Evolutionary conservation across 2,888 invertebrate genomes (phyloP).

Genomic region (Zhuqinia jingwanae): DNA sequence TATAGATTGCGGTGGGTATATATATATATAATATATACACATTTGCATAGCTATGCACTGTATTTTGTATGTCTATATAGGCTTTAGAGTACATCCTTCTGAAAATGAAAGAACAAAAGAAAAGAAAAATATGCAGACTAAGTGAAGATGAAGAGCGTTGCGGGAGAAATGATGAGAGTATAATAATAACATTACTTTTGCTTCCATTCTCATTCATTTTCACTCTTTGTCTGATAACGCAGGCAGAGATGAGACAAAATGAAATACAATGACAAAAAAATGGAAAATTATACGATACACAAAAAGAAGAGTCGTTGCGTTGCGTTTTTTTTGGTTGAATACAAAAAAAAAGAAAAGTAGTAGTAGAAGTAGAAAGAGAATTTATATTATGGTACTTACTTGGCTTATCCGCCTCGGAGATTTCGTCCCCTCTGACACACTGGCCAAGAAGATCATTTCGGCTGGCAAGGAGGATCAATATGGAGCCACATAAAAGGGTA

Average conservation of each 20-base stretch:
- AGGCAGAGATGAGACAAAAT: slow-evolving; percentile 43
- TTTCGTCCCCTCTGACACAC: slow-evolving; percentile 75
- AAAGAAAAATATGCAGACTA: neutral
- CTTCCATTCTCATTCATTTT: slow-evolving; percentile 26
- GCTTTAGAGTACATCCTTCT: neutral
- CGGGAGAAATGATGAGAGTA: neutral
- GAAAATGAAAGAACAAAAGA: slow-evolving; percentile 7
- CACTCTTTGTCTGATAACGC: neutral
- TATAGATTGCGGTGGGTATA: neutral
- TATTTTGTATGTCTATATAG: neutral
- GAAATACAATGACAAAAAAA: slow-evolving; percentile 55
- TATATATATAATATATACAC: neutral
- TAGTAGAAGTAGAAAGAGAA: neutral
- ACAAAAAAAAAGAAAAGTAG: neutral
- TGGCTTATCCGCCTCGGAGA: slow-evolving; percentile 78
- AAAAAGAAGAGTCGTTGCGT: neutral
- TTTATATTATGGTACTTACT: slow-evolving; percentile 68
- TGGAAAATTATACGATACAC: slow-evolving; percentile 15
- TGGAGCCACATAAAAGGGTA: slow-evolving; percentile 73
- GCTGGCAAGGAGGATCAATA: slow-evolving; percentile 72
- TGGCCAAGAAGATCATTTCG: slow-evolving; percentile 75
- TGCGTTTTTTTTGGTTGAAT: neutral
- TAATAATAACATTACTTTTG: slow-evolving; percentile 31
- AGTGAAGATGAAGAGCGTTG: neutral
- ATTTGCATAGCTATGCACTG: neutral